Evolutionary conservation across 2,797 vertebrate species (phyloP).

Genomic region (Urophycis tenuis): DNA sequence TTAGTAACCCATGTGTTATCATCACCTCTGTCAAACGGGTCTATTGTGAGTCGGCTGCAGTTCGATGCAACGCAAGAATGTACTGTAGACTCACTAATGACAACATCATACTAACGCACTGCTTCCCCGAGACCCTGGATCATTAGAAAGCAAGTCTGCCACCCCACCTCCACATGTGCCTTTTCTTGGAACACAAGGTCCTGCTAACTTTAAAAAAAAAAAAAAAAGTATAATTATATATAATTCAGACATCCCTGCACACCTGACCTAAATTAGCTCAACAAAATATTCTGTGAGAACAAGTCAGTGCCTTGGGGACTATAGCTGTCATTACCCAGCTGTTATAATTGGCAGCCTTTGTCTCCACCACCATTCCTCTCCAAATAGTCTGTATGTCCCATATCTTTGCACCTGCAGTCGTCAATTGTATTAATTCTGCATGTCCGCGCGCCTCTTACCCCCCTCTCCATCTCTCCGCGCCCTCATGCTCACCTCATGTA

Average conservation of each 20-base stretch:
- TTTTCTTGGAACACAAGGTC: neutral
- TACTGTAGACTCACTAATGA: neutral
- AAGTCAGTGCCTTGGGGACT: conserved; percentile 53
- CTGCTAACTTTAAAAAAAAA: neutral
- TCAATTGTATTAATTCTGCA: conserved; percentile 9
- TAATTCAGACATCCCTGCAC: conserved; percentile 51
- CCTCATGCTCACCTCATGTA: conserved; percentile 74
- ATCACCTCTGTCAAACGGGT: neutral
- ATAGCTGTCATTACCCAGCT: conserved; percentile 55
- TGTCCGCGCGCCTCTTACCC: neutral
- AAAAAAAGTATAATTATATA: conserved; percentile 2
- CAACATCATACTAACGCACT: neutral
- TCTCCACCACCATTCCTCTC: conserved; percentile 25
- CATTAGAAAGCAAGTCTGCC: neutral
- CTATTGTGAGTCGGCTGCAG: neutral
- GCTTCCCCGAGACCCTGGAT: neutral
- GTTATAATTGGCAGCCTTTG: conserved; percentile 61
- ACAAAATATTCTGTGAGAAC: conserved; percentile 55
- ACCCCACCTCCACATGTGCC: too few species aligned
- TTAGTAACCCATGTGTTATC: too few species aligned
- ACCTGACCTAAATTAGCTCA: conserved; percentile 67
- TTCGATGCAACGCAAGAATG: neutral
- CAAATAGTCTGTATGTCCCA: conserved; percentile 19
- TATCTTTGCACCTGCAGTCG: conserved; percentile 9
- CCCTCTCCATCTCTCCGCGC: neutral